These are phyloP conservation scores for Enteromius treurensis DNA, from an alignment of 2,797 vertebrate species.

Conservation along the genomic window DNA sequence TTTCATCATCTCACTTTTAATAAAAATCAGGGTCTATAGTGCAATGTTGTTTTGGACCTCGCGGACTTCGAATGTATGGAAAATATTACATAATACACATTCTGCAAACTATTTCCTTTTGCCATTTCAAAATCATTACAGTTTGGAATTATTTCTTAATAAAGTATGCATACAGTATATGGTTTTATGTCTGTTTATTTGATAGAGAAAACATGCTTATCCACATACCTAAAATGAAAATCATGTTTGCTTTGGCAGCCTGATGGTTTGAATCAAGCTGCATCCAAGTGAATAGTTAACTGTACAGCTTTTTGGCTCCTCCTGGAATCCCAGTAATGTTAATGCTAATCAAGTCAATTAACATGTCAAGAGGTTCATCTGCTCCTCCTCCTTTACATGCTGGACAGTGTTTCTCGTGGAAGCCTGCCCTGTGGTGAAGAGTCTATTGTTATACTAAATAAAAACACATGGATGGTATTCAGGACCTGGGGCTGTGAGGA, in stretches of 20 bases:
- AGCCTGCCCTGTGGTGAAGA: slow-evolving; percentile 37
- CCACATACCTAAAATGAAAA: not conserved
- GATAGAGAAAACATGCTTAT: not conserved
- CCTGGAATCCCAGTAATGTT: slow-evolving; percentile 45
- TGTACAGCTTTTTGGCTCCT: slow-evolving; percentile 5
- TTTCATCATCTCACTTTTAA: not conserved
- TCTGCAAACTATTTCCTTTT: not conserved
- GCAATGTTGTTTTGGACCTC: not conserved
- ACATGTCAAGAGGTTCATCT: slow-evolving; percentile 26
- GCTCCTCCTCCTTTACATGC: slow-evolving; percentile 20
- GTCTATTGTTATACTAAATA: slow-evolving; percentile 44
- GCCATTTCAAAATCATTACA: not conserved
- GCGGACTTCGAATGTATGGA: not conserved
- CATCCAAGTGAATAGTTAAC: slow-evolving; percentile 20
- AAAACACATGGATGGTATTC: slow-evolving; percentile 11
- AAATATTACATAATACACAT: not conserved
- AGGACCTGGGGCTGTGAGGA: slow-evolving; percentile 38
- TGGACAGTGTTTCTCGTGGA: slow-evolving; percentile 22
- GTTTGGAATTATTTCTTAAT: not conserved
- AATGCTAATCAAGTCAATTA: slow-evolving; percentile 44
- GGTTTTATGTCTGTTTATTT: not conserved
- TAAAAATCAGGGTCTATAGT: not conserved
- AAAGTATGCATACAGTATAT: not conserved
- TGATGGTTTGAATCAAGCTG: slow-evolving; percentile 10
- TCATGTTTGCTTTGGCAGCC: not conserved